Conservation (phyloP, 2,797 vertebrate genomes). For the Zenarchopterus dispar region DNA sequence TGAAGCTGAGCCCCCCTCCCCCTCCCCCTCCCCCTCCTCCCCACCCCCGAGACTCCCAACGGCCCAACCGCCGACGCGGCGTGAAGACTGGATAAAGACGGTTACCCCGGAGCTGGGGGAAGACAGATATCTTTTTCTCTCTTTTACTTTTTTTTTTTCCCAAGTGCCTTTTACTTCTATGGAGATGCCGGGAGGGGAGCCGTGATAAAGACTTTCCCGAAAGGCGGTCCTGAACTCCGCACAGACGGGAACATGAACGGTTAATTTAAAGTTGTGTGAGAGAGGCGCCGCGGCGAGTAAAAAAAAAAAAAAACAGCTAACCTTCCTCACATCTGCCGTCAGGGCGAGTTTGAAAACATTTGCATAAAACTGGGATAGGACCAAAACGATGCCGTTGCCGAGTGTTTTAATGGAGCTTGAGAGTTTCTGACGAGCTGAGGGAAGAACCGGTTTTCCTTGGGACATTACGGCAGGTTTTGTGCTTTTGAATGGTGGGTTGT, state of each 20-base stretch:
- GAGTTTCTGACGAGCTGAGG: constrained; percentile 20
- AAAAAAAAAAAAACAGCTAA: constrained; percentile 25
- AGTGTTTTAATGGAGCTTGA: neutral
- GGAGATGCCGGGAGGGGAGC: neutral
- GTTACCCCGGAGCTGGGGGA: constrained; percentile 22
- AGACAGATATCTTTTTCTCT: constrained; percentile 41
- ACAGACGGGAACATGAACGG: constrained; percentile 17
- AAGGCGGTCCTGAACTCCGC: constrained; percentile 6
- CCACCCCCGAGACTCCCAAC: constrained; percentile 15
- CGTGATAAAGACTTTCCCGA: constrained; percentile 26
- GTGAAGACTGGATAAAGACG: constrained; percentile 31
- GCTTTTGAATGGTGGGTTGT: constrained; percentile 34
- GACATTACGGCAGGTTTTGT: constrained; percentile 37
- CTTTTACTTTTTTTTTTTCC: constrained; percentile 52
- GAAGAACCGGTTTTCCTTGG: constrained; percentile 59
- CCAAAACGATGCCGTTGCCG: constrained; percentile 10
- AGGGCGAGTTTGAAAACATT: neutral
- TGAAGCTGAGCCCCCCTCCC: no score
- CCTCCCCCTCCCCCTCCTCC: neutral
- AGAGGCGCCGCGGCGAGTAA: constrained; percentile 13
- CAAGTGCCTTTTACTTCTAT: constrained; percentile 21
- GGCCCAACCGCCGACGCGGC: constrained; percentile 37
- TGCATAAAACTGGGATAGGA: constrained; percentile 1
- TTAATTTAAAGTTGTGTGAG: constrained; percentile 17
- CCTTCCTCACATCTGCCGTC: constrained; percentile 3